A percentile compares a stretch with the other conserved stretches of the same genome.
Evolutionary conservation across 2,113 vertebrate genomes (phyloP).

Genomic region (Gavialis gangeticus): DNA sequence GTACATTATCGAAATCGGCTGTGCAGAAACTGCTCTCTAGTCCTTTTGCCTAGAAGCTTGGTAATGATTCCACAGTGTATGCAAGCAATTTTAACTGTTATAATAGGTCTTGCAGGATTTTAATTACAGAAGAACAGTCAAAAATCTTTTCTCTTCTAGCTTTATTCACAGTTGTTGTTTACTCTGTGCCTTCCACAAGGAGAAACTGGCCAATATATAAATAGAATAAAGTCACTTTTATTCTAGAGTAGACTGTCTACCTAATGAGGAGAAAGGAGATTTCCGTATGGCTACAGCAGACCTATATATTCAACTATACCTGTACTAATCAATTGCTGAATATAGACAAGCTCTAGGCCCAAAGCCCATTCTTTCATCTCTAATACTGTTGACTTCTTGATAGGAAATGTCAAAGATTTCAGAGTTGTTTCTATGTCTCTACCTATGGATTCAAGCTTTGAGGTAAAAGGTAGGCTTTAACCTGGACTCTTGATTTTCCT

Average conservation of each 20-base stretch:
- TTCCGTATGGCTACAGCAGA: too few species aligned
- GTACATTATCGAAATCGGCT: not conserved
- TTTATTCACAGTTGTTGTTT: not conserved
- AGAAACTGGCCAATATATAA: not conserved
- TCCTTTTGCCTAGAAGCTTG: not conserved
- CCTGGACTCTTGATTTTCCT: not conserved
- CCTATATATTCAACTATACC: not conserved
- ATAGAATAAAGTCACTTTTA: not conserved
- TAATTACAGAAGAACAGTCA: not conserved
- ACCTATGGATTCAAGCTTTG: not conserved
- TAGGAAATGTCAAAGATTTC: not conserved
- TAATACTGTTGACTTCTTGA: not conserved
- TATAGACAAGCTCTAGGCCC: not conserved
- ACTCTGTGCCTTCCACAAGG: not conserved
- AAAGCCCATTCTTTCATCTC: not conserved
- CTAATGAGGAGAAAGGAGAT: too few species aligned
- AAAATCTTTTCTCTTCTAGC: not conserved
- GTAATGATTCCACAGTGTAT: not conserved
- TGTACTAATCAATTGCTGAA: not conserved
- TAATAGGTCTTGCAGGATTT: too few species aligned
- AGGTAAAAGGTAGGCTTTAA: not conserved
- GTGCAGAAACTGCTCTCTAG: not conserved
- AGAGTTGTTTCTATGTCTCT: not conserved
- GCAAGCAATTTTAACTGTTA: not conserved
- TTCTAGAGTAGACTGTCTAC: not conserved